A percentile compares a stretch with the other conserved stretches of the same genome.
phyloP scores from a whole-genome alignment of 1,140 invertebrate species.

The Solenopsis invicta region DNA sequence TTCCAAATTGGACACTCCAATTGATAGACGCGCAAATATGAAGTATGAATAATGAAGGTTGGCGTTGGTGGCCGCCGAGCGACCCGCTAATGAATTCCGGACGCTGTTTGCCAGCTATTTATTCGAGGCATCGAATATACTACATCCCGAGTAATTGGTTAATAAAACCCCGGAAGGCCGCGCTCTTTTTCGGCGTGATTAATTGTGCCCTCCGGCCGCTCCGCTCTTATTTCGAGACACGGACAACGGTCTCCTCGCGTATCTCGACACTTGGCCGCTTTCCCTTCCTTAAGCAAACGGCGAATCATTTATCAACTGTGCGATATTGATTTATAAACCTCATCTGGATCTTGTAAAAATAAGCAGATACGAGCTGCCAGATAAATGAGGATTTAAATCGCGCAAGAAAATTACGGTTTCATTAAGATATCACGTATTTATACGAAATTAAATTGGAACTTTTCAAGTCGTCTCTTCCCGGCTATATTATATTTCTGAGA shows the following conservation, averaged over 20 bases:
- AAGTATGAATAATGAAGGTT: conserved; percentile 60
- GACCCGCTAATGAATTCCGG: conserved; percentile 71
- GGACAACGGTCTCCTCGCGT: conserved; percentile 58
- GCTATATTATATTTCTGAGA: not conserved
- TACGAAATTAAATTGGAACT: not conserved
- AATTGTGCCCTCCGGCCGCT: conserved; percentile 73
- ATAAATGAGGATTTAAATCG: conserved; percentile 42
- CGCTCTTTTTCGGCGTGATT: conserved; percentile 78
- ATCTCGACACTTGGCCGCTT: conserved; percentile 39
- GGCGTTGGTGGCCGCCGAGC: conserved; percentile 46
- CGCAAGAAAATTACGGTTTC: conserved; percentile 7
- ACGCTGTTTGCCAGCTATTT: conserved; percentile 73
- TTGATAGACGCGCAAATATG: conserved; percentile 58
- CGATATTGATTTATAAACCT: conserved; percentile 60
- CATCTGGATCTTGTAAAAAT: conserved; percentile 24
- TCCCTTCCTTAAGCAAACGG: conserved; percentile 57
- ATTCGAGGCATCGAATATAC: conserved; percentile 73
- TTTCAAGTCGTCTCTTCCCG: not conserved
- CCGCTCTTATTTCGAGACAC: conserved; percentile 72
- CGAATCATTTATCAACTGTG: conserved; percentile 58
- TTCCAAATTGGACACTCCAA: conserved; percentile 37
- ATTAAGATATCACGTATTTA: conserved; percentile 38
- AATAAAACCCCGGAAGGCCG: conserved; percentile 77
- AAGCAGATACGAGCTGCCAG: conserved; percentile 8
- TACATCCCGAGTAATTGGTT: conserved; percentile 76